Conservation (phyloP, 2,113 vertebrate species). For the Callorhinus ursinus region DNA sequence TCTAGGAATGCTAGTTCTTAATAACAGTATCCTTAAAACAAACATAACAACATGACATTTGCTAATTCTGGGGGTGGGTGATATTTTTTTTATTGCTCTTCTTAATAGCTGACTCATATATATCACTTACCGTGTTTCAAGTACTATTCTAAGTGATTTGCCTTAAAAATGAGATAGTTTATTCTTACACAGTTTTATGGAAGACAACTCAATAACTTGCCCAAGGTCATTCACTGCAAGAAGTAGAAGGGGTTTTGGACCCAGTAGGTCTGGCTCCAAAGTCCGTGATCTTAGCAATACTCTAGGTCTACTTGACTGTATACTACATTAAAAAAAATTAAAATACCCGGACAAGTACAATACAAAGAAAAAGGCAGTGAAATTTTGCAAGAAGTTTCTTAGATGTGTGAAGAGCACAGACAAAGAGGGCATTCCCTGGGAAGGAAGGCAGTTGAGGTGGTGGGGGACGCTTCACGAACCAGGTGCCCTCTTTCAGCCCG, state of each 20-base stretch:
- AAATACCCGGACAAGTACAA: neutral
- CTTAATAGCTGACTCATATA: neutral
- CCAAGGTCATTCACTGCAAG: neutral
- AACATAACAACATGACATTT: too few relatives aligned
- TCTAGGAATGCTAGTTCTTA: neutral
- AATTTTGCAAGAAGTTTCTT: neutral
- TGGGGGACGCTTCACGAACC: fast-evolving
- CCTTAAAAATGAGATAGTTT: neutral
- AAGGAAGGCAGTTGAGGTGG: fast-evolving
- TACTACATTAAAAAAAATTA: neutral
- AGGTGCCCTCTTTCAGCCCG: neutral
- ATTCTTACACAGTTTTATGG: neutral
- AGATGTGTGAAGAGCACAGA: neutral
- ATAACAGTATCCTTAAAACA: neutral
- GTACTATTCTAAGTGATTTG: neutral
- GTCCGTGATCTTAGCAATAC: neutral
- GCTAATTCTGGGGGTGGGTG: neutral
- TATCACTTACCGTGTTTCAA: neutral
- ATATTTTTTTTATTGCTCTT: neutral
- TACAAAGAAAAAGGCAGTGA: neutral
- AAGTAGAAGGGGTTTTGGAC: neutral
- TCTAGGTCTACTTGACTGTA: neutral
- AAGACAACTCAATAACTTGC: neutral
- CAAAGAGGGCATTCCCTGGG: neutral
- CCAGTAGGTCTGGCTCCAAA: neutral